Evolutionary conservation across 2,888 invertebrate species (phyloP).

Genomic region (Argyresthia goedartella): DNA sequence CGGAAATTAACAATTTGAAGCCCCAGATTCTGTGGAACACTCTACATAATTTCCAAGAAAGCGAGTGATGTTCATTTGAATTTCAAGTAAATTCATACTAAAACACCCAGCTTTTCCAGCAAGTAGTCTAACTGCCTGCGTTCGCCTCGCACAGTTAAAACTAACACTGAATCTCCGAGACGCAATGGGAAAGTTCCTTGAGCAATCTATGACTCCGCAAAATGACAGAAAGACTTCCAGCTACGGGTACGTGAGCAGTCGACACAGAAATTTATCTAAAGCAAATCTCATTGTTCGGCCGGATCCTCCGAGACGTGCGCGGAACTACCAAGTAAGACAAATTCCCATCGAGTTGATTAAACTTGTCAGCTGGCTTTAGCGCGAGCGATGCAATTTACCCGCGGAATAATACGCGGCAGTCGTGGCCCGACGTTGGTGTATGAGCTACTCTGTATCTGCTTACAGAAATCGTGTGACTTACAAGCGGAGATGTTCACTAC

Average conservation of each 20-base stretch:
- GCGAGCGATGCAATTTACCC: slow-evolving; percentile 44
- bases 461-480: too few relatives aligned
- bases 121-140: too few relatives aligned
- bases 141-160: too few relatives aligned
- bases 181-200: too few relatives aligned
- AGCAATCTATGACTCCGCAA: slow-evolving; percentile 10
- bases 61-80: too few relatives aligned
- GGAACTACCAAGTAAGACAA: slow-evolving; percentile 55
- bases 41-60: too few relatives aligned
- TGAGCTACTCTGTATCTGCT: background rate
- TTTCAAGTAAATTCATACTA: too few relatives aligned
- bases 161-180: too few relatives aligned
- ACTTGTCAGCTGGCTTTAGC: slow-evolving; percentile 45
- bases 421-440: slow-evolving; percentile 8
- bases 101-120: too few relatives aligned
- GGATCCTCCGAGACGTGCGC: slow-evolving; percentile 46
- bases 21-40: too few relatives aligned
- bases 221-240: slow-evolving; percentile 23
- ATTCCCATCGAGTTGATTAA: slow-evolving; percentile 62
- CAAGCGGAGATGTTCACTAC: too few relatives aligned
- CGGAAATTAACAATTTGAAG: too few relatives aligned
- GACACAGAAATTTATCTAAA: slow-evolving; percentile 38
- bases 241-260: slow-evolving; percentile 3
- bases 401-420: slow-evolving; percentile 15
- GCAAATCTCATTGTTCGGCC: slow-evolving; percentile 54